Base-by-base conservation (phyloP, 2,113 vertebrate genomes). In the Poecilia latipinna region DNA sequence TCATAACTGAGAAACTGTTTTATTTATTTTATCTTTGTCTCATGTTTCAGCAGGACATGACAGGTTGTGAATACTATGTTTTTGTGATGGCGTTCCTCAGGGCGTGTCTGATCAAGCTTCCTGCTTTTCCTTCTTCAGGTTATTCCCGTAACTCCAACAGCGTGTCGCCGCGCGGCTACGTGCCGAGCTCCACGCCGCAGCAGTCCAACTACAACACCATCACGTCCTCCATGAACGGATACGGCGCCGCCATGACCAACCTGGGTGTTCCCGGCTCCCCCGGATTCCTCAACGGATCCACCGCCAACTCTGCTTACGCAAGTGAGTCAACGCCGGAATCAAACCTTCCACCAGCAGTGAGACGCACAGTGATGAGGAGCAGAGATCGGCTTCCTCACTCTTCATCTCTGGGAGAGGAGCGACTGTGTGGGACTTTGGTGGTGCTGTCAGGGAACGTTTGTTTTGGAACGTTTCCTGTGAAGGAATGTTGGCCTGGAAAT, bases 281-380 rank as follows among this genome's bases (percentile, higher is more conserved):
- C 31, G 96, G 96, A 90, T 99, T 99, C 94, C 97, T 99, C 86
- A 98, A 96, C 15, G 97, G 97, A 75, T 96, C 97, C 87, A 93
- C 96, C 0, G 96, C 96, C 91, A 97, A 96, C 91, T 98, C 97
- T 4, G 97, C 97, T 74, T 99, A 98, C 35, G 96, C 97, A 93
- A 98, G 97, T 99, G 93, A 97, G 97, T 89, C 3, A 0, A 61
- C 8, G 51, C 17, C 22, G 5, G 51, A 24, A 57, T 57, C 22
- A n/a, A n/a, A 57, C 22, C 51, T n/a, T 24, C 51, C n/a, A n/a
- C 22, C 51, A 6, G 8, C 24, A 57, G 22, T n/a, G 51, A 24
- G 22, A 24, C 5, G 2, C 5, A 2, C 51, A 51, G 19, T 2
- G 51, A 54, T 22, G 51, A 54, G 51, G 22, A 54, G 22, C 8